Evolutionary conservation across 2,797 vertebrate species (phyloP), one percentile per base, ranked within the genome.

Genomic region (Poecilia gillii): DNA sequence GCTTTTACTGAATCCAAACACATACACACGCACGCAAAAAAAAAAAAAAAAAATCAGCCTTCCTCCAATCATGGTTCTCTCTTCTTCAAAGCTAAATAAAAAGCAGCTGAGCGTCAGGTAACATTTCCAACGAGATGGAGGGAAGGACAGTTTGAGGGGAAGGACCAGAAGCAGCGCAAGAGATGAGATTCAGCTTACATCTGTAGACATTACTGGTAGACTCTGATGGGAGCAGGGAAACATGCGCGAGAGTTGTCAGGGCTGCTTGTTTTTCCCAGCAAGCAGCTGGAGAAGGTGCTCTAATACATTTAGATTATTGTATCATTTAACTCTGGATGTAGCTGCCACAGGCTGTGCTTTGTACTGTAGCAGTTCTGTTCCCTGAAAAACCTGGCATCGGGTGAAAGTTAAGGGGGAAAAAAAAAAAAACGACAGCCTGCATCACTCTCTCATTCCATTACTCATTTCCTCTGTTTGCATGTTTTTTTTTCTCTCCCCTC

Each of bases 391-490:
- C 75, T 47, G 83, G 83, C 73, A 47, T 20, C 49, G 80, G 72
- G 57, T 78, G 71, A 75, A 86, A 75, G 81, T 66, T 82, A 83
- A 83, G 6, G 7, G 18, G 1, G 5, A 0, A 23, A 53, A 20
- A 47, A 14, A 70, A 64, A 71, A 47, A 78, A 70, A 77, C 8
- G 0, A 41, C 74, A 41, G 9, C 43, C 77, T 88, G 78, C 78
- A 75, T 90, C 89, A 89, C 59, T 86, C 84, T 76, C 33, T 86
- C 39, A 0, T 90, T 90, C 88, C 87, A 83, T 81, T 85, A 45
- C 89, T 89, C 82, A 79, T 84, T 93, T 91, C 87, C 90, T 90
- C 23, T 74, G 47, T 82, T 84, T 86, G 84, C 72, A 36, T 73
- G 81, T 80, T 70, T 71, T 47, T 53, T 8, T 66, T 43, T 41